Evolutionary conservation across 2,888 invertebrate species (phyloP).

Genomic region (Campoletis raptor): DNA sequence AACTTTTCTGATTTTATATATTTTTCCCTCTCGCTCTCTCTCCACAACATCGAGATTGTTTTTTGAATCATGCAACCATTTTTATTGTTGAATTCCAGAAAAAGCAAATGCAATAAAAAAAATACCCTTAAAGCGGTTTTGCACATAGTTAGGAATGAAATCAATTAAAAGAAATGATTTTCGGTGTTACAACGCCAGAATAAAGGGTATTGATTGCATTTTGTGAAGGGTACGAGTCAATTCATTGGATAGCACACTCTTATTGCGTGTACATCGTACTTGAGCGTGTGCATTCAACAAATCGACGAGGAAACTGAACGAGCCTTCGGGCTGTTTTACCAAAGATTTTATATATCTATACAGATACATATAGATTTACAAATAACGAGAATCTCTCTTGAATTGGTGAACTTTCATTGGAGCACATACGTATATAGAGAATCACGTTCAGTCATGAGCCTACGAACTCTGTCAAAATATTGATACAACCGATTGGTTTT

Average conservation of each 20-base stretch:
- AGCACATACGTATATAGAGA: background rate
- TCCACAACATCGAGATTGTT: too few species aligned
- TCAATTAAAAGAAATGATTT: background rate
- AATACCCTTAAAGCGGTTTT: background rate
- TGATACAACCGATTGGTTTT: constrained; percentile 57
- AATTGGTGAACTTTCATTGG: constrained; percentile 27
- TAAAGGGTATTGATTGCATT: constrained; percentile 46
- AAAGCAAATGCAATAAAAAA: background rate
- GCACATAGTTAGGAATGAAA: background rate
- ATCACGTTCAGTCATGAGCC: background rate
- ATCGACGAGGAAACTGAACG: constrained; percentile 33
- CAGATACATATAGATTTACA: background rate
- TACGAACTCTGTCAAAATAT: constrained; percentile 45
- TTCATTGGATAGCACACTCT: constrained; percentile 10
- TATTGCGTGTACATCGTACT: constrained; percentile 19
- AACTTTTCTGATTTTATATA: too few species aligned
- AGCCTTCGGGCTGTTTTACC: constrained; percentile 23
- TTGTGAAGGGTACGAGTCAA: constrained; percentile 23
- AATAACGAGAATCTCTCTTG: constrained; percentile 17
- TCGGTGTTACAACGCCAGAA: constrained; percentile 2
- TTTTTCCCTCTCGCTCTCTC: too few species aligned
- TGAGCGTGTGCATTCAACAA: constrained; percentile 25
- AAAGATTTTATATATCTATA: background rate
- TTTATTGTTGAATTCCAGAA: background rate
- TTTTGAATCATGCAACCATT: background rate